A percentile compares a stretch with the other conserved stretches of the same genome.
These are phyloP conservation scores for Cichlasoma orientale DNA, from an alignment of 2,797 vertebrate genomes.

Conservation along the genomic window DNA sequence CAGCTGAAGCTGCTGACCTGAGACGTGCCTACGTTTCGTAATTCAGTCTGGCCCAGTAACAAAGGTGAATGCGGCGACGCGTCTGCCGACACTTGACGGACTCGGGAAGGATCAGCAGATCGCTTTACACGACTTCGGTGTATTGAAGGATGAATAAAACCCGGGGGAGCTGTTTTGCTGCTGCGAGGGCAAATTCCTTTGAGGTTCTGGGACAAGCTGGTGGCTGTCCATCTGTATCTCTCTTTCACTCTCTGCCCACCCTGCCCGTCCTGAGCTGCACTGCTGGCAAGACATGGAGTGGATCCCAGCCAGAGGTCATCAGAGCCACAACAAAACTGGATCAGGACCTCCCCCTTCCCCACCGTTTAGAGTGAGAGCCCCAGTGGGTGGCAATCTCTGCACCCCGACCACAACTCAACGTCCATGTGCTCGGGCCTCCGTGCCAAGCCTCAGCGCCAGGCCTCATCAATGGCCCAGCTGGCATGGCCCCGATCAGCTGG, in stretches of 20 bases:
- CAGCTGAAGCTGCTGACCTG: slow-evolving; percentile 53
- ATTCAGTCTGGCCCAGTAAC: slow-evolving; percentile 45
- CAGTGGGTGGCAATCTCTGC: slow-evolving; percentile 30
- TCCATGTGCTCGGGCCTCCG: slow-evolving; percentile 54
- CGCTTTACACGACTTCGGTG: slow-evolving; percentile 25
- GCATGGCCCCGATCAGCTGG: slow-evolving; percentile 66
- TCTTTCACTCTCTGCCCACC: slow-evolving; percentile 34
- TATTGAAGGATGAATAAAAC: slow-evolving; percentile 50
- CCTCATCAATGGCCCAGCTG: slow-evolving; percentile 68
- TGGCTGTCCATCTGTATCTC: slow-evolving; percentile 45
- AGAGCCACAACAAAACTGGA: slow-evolving; percentile 51
- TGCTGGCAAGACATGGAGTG: slow-evolving; percentile 38
- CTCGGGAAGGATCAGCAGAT: slow-evolving; percentile 38
- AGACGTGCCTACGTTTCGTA: slow-evolving; percentile 51
- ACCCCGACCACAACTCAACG: slow-evolving; percentile 2
- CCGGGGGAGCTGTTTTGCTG: slow-evolving; percentile 38
- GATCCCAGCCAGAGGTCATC: slow-evolving; percentile 51
- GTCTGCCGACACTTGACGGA: slow-evolving; percentile 24
- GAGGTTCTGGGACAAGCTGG: slow-evolving; percentile 47
- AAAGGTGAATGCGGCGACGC: slow-evolving; percentile 6
- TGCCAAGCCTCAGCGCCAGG: slow-evolving; percentile 59
- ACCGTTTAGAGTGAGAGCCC: slow-evolving; percentile 26
- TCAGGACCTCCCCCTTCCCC: slow-evolving; percentile 36
- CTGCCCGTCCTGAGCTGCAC: slow-evolving; percentile 35
- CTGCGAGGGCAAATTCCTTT: slow-evolving; percentile 40